Percentiles rank a stretch among this genome's conserved stretches.
Evolutionary conservation across 2,797 vertebrate genomes (phyloP).

Genomic region (Catostomus latipinnis): DNA sequence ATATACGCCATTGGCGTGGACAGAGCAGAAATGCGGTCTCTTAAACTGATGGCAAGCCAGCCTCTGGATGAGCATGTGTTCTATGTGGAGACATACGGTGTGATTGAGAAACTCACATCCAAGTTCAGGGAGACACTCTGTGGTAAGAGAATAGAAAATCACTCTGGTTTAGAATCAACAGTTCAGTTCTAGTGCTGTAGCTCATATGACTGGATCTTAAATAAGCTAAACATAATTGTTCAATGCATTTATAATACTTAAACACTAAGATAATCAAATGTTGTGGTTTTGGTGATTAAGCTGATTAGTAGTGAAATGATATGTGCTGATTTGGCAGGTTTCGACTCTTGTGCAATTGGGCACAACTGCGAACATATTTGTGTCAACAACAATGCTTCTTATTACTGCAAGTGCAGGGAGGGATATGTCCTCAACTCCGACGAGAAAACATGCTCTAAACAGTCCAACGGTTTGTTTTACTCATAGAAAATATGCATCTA

Average conservation of each 20-base stretch:
- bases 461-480: constrained; percentile 73
- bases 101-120: constrained; percentile 93
- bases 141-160: constrained; percentile 73
- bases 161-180: neutral
- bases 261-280: neutral
- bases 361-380: constrained; percentile 88
- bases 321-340: constrained; percentile 68
- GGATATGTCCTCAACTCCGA: constrained; percentile 84
- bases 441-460: constrained; percentile 80
- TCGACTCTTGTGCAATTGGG: constrained; percentile 73
- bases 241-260: neutral
- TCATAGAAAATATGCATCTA: neutral
- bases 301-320: constrained; percentile 3
- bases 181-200: neutral
- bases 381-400: constrained; percentile 73
- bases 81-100: constrained; percentile 94
- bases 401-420: constrained; percentile 80
- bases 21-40: constrained; percentile 86
- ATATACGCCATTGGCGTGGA: constrained; percentile 91
- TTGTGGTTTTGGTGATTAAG: constrained; percentile 22
- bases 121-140: constrained; percentile 93
- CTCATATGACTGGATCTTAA: no score
- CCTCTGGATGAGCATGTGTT: constrained; percentile 92
- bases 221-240: no score
- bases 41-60: constrained; percentile 88